Conservation (phyloP, 53 echinoderm and acorn worm species). For the Pentamera pediparva region DNA sequence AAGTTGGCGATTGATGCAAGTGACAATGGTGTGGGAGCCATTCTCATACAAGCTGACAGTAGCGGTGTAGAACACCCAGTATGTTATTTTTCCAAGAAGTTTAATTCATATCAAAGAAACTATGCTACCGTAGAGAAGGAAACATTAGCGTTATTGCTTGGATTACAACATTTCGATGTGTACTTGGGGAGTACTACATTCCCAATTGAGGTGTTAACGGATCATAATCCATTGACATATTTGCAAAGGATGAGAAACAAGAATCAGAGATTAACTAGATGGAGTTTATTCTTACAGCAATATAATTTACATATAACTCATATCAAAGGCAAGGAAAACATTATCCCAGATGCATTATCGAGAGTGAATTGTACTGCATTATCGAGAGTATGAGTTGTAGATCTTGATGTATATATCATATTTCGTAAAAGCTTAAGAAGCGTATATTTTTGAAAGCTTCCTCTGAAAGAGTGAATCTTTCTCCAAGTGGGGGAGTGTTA, state of each 20-base stretch:
- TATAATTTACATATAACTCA: conserved; percentile 50
- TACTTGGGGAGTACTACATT: conserved; percentile 13
- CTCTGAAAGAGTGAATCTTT: too few relatives aligned
- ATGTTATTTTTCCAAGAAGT: conserved; percentile 51
- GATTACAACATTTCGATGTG: conserved; percentile 54
- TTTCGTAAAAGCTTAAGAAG: not conserved
- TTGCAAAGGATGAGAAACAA: conserved; percentile 46
- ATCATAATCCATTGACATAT: conserved; percentile 50
- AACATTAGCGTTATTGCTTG: conserved; percentile 38
- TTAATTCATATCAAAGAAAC: conserved; percentile 39
- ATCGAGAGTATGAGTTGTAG: not conserved
- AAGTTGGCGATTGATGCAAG: conserved; percentile 48
- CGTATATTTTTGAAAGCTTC: too few relatives aligned
- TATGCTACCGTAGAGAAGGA: conserved; percentile 75
- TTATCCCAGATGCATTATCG: conserved; percentile 49
- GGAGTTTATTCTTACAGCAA: conserved; percentile 37
- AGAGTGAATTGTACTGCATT: too few relatives aligned
- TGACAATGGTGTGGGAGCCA: conserved; percentile 38
- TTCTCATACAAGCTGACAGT: conserved; percentile 27
- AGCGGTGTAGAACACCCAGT: conserved; percentile 26
- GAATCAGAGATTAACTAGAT: conserved; percentile 37
- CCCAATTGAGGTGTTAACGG: conserved; percentile 42
- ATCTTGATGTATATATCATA: not conserved
- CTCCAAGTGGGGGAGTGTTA: too few relatives aligned
- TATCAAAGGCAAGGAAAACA: conserved; percentile 54